These are phyloP conservation scores for Pomatostomus ruficeps DNA, from an alignment of 2,113 vertebrate species.

Conservation along the genomic window DNA sequence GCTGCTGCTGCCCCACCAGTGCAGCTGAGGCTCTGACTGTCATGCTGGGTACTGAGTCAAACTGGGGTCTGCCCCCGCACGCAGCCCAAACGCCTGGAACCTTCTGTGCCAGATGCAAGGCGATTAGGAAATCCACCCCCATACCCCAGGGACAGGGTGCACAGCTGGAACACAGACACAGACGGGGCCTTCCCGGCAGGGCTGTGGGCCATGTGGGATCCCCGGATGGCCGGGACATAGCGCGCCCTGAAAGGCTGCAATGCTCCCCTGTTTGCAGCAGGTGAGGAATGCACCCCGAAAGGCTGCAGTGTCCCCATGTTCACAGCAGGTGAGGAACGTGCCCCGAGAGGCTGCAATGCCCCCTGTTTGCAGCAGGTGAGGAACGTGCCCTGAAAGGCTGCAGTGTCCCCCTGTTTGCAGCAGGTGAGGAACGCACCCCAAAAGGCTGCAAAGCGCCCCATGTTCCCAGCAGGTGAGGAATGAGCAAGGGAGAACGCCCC, in stretches of 20 bases:
- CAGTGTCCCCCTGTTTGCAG: too few species aligned
- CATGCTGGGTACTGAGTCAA: background rate
- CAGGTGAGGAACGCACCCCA: too few species aligned
- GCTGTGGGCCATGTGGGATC: fast-evolving
- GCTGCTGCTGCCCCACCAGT: background rate
- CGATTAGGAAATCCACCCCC: background rate
- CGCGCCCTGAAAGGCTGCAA: fast-evolving
- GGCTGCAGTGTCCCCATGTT: too few species aligned
- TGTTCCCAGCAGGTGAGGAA: background rate
- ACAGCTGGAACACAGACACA: background rate
- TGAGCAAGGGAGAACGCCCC: background rate
- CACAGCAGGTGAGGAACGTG: background rate
- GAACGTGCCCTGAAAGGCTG: fast-evolving
- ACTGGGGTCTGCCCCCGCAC: background rate
- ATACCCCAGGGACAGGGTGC: background rate
- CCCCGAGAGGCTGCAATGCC: too few species aligned
- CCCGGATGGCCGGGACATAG: fast-evolving
- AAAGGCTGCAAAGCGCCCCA: background rate
- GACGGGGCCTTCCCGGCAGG: fast-evolving
- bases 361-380: background rate
- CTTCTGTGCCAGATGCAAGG: background rate
- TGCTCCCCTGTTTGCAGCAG: background rate
- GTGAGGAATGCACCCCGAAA: background rate
- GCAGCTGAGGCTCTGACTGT: background rate
- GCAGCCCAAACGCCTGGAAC: background rate